Base-by-base conservation (phyloP, 1,140 invertebrate species). In the Caenorhabditis remanei region DNA sequence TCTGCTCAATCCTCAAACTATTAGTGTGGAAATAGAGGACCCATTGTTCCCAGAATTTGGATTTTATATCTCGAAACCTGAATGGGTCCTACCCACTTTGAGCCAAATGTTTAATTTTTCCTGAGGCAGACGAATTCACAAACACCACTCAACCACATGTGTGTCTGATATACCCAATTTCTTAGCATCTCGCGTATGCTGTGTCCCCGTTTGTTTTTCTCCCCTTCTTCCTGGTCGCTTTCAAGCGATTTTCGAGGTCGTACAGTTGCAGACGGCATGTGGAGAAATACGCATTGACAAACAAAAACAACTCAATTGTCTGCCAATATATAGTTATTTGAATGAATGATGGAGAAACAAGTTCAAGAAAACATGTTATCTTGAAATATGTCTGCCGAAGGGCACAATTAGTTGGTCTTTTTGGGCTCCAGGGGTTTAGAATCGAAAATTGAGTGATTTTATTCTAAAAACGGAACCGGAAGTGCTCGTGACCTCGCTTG, bases 181-280 rank as follows among this genome's bases (percentile, higher is more conserved):
- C 16, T 58, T 58, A 8, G 16, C 16, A 3, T 53, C 50, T 14
- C 50, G 16, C 50, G 16, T 21, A n/a, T n/a, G 56, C n/a, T 58
- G 14, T 58, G 21, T n/a, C n/a, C n/a, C 56, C n/a, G 16, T 58
- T 21, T n/a, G 16, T 58, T 19, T 11, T 11, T 50, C 14, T 50
- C 50, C 16, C 16, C 50, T 21, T 21, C 56, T 61, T 61, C 21
- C 21, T n/a, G 56, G 19, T n/a, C 4, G 13, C 4, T 65, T 40
- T 65, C 21, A 13, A 46, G 16, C 67, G n/a, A 43, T 71, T 71
- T 71, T 71, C 67, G 67, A 71, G 67, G 67, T 71, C 67, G 67
- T 71, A 71, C 67, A 46, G 67, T 19, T 46, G 19, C 14, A 40
- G 19, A 61, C 32, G 32, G 32, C 50, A 53, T 53, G 50, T n/a